Conservation (phyloP, 2,113 vertebrate species). For the Sinocyclocheilus maitianheensis region DNA sequence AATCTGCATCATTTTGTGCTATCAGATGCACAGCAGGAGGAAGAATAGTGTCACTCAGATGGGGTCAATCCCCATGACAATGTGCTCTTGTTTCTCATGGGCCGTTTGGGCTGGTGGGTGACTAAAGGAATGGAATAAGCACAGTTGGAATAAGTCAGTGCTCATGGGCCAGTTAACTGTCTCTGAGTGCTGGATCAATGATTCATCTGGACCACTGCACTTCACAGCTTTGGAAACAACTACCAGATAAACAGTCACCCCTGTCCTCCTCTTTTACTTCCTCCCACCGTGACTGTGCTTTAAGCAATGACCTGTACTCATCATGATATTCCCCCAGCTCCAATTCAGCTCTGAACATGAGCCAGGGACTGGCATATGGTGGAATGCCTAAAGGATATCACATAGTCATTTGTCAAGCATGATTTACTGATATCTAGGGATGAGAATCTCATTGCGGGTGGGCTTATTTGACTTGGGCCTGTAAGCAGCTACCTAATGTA, state of each 20-base stretch:
- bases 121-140: slow-evolving; percentile 35
- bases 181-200: slow-evolving; percentile 22
- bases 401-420: not conserved
- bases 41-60: slow-evolving; percentile 13
- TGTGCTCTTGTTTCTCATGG: slow-evolving; percentile 43
- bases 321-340: not conserved
- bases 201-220: slow-evolving; percentile 46
- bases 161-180: slow-evolving; percentile 18
- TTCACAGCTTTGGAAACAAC: slow-evolving; percentile 42
- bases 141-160: slow-evolving; percentile 15
- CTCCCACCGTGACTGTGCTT: not conserved
- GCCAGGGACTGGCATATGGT: not conserved
- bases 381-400: not conserved
- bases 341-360: not conserved
- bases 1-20: slow-evolving; percentile 23
- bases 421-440: not conserved
- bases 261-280: slow-evolving; percentile 38
- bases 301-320: not conserved
- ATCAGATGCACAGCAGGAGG: slow-evolving; percentile 9
- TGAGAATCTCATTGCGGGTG: not conserved
- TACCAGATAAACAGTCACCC: slow-evolving; percentile 35
- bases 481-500: not conserved
- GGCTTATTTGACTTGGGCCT: not conserved
- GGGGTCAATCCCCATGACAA: slow-evolving; percentile 27
- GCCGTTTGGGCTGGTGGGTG: slow-evolving; percentile 38